Base-by-base conservation (phyloP, 2,888 invertebrate genomes). In the Phyto melanocephala region DNA sequence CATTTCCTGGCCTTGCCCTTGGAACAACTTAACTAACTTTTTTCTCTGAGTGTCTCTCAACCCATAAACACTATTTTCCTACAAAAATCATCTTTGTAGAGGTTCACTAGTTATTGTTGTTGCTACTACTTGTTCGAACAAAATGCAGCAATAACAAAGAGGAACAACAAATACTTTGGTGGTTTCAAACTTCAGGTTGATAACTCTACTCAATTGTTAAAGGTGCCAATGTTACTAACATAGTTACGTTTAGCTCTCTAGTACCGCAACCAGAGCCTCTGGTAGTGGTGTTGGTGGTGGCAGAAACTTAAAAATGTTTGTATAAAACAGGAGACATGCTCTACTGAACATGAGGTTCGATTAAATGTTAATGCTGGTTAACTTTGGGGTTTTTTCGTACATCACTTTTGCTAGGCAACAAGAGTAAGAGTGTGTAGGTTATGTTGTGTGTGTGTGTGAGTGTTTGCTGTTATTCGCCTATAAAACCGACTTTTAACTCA, bases 311-410 rank as follows among this genome's bases (percentile, higher is more conserved):
- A 74, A 72, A 76, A 65, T 83, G 68, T 81, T 82, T 77, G 35
- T 28, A 86, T 88, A 87, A 86, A 87, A 87, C 89, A 89, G 89
- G 89, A 89, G 89, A 89, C 87, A 89, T 87, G 89, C 89, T 89
- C 89, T 89, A 89, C 89, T 89, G 89, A 89, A 89, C 89, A 88
- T 89, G 88, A 89, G 89, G 89, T 89, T 89, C 89, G 89, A 89
- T 89, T 89, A 89, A 89, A 89, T 89, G 89, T 89, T 89, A 89
- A 89, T 89, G 89, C 89, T 89, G 89, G 88, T 89, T 89, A 89
- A 89, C 88, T 89, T 89, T 88, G 79, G 75, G 80, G 86, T 88
- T 89, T 88, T n/a, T 87, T 87, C 87, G 72, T 80, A 76, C 76
- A 70, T 50, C 52, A 58, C 58, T 68, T 58, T 75, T 83, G n/a